Evolutionary conservation across 2,888 invertebrate genomes (phyloP).

Genomic region (Malthinus flaveolus): DNA sequence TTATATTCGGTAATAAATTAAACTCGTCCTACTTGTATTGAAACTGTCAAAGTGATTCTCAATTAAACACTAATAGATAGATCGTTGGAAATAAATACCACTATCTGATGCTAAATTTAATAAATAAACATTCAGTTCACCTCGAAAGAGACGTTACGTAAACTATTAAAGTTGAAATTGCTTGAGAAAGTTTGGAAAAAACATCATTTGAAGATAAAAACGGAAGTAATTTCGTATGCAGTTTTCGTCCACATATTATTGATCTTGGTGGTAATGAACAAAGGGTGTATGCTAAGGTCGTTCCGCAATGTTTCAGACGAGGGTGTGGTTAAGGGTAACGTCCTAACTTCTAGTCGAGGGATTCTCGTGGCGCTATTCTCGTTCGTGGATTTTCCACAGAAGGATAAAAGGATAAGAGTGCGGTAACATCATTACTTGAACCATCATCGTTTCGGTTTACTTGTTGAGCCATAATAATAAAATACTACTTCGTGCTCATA

Average conservation of each 20-base stretch:
- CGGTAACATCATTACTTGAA: constrained; percentile 10
- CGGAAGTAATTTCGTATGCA: constrained; percentile 16
- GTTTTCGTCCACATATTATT: constrained; percentile 17
- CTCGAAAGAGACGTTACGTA: too few species aligned
- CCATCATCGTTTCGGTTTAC: too few species aligned
- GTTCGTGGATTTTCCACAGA: background rate
- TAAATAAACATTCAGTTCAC: too few species aligned
- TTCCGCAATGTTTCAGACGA: constrained; percentile 30
- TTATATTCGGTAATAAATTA: too few species aligned
- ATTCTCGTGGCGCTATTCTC: constrained; percentile 27
- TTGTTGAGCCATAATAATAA: too few species aligned
- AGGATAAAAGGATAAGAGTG: background rate
- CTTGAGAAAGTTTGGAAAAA: background rate
- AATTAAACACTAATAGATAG: too few species aligned
- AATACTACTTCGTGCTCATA: background rate
- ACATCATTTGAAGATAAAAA: background rate
- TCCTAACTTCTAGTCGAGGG: constrained; percentile 20
- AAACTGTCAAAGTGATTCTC: too few species aligned
- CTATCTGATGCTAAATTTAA: too few species aligned
- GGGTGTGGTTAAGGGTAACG: constrained; percentile 36
- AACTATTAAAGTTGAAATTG: background rate
- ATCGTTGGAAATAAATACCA: too few species aligned
- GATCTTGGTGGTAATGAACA: constrained; percentile 25
- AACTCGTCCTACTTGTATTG: too few species aligned
- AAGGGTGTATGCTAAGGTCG: constrained; percentile 27